Percentiles rank a stretch among this genome's conserved stretches.
Evolutionary conservation across 2,888 invertebrate species (phyloP).

Genomic region (Trachelus stipa): DNA sequence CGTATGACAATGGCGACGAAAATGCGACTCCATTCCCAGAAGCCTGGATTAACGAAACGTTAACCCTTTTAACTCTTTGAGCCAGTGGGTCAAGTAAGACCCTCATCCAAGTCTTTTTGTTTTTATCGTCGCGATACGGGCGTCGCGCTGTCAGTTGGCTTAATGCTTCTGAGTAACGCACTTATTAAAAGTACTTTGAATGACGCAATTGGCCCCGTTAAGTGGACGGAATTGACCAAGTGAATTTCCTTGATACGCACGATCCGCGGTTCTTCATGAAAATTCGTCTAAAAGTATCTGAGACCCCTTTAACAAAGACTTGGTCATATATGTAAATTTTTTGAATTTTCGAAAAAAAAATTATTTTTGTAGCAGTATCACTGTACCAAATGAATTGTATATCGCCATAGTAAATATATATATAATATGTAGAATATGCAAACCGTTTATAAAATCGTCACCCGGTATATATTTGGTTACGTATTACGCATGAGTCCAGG

Average conservation of each 20-base stretch:
- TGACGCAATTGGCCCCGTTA: constrained; percentile 21
- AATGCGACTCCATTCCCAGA: constrained; percentile 15
- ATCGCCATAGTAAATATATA: no score
- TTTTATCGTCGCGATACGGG: constrained; percentile 12
- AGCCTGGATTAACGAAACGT: constrained; percentile 16
- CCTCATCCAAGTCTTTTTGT: constrained; percentile 13
- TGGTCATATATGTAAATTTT: not conserved
- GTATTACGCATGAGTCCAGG: not conserved
- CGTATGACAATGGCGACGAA: constrained; percentile 1
- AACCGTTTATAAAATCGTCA: not conserved
- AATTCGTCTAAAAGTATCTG: not conserved
- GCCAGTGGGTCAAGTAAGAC: constrained; percentile 23
- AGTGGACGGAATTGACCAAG: constrained; percentile 21
- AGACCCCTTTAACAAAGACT: not conserved
- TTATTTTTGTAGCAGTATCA: no score
- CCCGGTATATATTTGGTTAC: not conserved
- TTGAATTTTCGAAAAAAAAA: no score
- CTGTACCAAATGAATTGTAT: no score
- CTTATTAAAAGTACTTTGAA: constrained; percentile 8
- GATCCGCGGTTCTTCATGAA: not conserved
- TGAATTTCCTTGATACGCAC: not conserved
- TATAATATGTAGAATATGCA: no score
- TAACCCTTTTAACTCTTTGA: constrained; percentile 22
- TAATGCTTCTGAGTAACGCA: constrained; percentile 21
- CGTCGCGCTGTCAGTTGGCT: constrained; percentile 21